Evolutionary conservation across 2,888 invertebrate genomes (phyloP), one percentile per base, ranked within the genome.

Genomic region (Venusia cambrica): DNA sequence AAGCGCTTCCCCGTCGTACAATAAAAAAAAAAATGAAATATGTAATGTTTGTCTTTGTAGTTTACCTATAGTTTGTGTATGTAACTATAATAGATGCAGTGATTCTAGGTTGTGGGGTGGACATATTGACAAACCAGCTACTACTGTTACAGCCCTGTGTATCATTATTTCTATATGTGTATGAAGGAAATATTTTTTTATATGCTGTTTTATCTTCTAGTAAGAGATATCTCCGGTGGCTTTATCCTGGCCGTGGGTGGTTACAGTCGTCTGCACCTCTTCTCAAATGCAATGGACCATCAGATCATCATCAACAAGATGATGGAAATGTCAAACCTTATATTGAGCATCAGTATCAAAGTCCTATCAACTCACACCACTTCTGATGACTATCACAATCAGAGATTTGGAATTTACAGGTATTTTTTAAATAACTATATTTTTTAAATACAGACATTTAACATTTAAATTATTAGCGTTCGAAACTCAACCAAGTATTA

Each of bases 381-480:
- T 0, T 80, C 95, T 48, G 95, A 97, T 53, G 95, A 97, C 66
- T 97, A 97, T 71, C 91, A 94, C 54, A 90, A 91, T 47, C 94
- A 96, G 70, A 89, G 97, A 68, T 93, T 99, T 72, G 99, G 99
- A 44, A 95, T 96, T 73, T 97, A 93, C 78, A 95, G 96, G 96
- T 94, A 73, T 71, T 60, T 21, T 4, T 6, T 12, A n/a, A n/a
- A n/a, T n/a, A n/a, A n/a, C n/a, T n/a, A n/a, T n/a, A n/a, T n/a
- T n/a, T n/a, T n/a, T n/a, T n/a, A n/a, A n/a, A n/a, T n/a, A n/a
- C n/a, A n/a, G n/a, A n/a, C n/a, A 2, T 7, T 7, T 5, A 3
- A 9, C 5, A 9, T 11, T 3, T 9, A 12, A 1, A 6, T 11
- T 18, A 12, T 7, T 8, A 15, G 9, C 6, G 3, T 28, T 13